Evolutionary conservation across 2,113 vertebrate genomes (phyloP).

Genomic region (Gobiocypris rarus): DNA sequence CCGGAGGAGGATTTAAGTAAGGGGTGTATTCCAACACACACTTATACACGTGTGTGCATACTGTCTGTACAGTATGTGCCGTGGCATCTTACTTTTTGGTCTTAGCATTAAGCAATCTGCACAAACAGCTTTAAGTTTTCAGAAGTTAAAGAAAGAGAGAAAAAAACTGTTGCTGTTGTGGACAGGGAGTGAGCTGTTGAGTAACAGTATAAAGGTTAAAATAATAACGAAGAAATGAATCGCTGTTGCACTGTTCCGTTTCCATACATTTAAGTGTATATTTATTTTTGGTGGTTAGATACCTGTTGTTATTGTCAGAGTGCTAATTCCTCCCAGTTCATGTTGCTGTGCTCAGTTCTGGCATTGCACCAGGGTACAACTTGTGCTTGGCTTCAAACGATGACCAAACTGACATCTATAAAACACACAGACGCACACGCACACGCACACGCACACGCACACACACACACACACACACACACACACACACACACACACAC

Average conservation of each 20-base stretch:
- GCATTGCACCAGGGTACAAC: constrained; percentile 62
- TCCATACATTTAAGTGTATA: neutral
- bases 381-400: constrained; percentile 69
- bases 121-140: constrained; percentile 69
- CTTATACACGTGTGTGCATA: neutral
- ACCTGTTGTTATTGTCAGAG: neutral
- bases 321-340: constrained; percentile 29
- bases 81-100: constrained; percentile 71
- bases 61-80: neutral
- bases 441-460: constrained; percentile 24
- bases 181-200: constrained; percentile 63
- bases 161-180: constrained; percentile 57
- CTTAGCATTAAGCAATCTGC: constrained; percentile 68
- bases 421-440: constrained; percentile 43
- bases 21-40: constrained; percentile 43
- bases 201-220: constrained; percentile 55
- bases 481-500: constrained; percentile 27
- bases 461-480: constrained; percentile 33
- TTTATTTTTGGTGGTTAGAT: neutral
- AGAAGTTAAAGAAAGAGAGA: constrained; percentile 44
- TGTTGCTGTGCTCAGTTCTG: constrained; percentile 59
- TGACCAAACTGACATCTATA: constrained; percentile 58
- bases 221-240: constrained; percentile 14
- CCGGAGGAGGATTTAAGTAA: constrained; percentile 69
- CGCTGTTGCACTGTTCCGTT: neutral